Evolutionary conservation across 2,797 vertebrate species (phyloP), one percentile per base, ranked within the genome.

Genomic region (Syngnathus rostellatus): DNA sequence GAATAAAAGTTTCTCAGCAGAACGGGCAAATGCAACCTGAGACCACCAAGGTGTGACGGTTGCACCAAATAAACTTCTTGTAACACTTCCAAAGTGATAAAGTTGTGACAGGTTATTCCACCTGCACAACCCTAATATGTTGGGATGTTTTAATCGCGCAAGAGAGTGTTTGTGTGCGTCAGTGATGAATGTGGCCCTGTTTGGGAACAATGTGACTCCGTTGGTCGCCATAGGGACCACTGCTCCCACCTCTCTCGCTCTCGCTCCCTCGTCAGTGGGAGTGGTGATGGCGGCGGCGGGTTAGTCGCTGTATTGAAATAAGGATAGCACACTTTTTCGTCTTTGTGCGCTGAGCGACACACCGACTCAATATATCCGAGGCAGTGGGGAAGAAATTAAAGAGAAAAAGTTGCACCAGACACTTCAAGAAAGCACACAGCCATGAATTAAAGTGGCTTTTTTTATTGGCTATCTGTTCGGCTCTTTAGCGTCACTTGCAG

Each of bases 131-230:
- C 31, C 37, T n/a, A 60, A 61, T 25, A 31, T 31, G 31, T 51
- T 51, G 31, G 23, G 39, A 58, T 51, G 46, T 57, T 57, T 55
- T 41, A 45, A 45, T 31, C 73, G 75, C 77, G 59, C 71, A 70
- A 77, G 78, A 82, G 73, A 79, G 68, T 72, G 81, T 85, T 82
- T 81, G 63, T 80, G 70, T 77, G 61, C 85, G 88, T 92, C 86
- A 86, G 84, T 88, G 86, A 83, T 89, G 86, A 89, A 90, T 90
- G 89, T 88, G 89, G 88, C 88, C 83, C 72, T 82, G 88, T 87
- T 84, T 79, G 83, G 88, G 89, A 91, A 92, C 91, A 93, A 92
- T 92, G 89, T 88, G 80, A 89, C 85, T 43, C 88, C 70, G 79
- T 87, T 91, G 88, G 91, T 92, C 88, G 72, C 89, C 89, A 90